Base-by-base conservation (phyloP, 2,113 vertebrate species). In the Sinocyclocheilus anophthalmus region DNA sequence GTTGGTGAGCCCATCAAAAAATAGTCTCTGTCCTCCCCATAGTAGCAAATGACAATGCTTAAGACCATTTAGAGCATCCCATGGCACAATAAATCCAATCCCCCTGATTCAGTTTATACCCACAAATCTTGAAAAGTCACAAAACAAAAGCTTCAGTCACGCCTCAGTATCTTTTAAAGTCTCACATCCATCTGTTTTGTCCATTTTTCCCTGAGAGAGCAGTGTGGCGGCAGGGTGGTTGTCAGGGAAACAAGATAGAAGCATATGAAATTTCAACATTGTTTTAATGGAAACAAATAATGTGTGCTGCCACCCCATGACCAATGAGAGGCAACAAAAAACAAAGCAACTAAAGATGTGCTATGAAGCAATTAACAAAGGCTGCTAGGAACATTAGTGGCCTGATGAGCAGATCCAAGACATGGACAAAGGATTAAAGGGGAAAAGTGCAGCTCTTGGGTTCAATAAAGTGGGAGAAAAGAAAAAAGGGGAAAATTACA, bases 131-230 rank as follows among this genome's bases (percentile, higher is more conserved):
- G 16, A 22, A n/a, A 26, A 61, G 7, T n/a, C 45, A 53, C 12
- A 53, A 70, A 85, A 26, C 5, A 26, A 78, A 67, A 69, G 61
- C 18, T 63, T 76, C 39, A 48, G 72, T 33, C 42, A 84, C 50
- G 83, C 45, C 84, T 53, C 20, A 57, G 59, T 33, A 45, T 72
- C 22, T 72, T n/a, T 76, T 53, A 72, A 22, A 57, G 55, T 24
- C 42, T 69, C 55, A 87, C 75, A 33, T 87, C 72, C n/a, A 45
- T 75, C 76, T 48, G 59, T 73, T 30, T 78, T 55, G 67, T 87
- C 86, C 61, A 45, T 84, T 81, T 84, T 81, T 90, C 89, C 88
- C 90, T 90, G 90, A 90, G 89, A 84, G 87, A 88, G 86, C 85
- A 70, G 85, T 88, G 79, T 85, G 61, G 83, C 37, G 81, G 70